Evolutionary conservation across 2,888 invertebrate species (phyloP).

Genomic region (Lepidocyrtinus sp.): DNA sequence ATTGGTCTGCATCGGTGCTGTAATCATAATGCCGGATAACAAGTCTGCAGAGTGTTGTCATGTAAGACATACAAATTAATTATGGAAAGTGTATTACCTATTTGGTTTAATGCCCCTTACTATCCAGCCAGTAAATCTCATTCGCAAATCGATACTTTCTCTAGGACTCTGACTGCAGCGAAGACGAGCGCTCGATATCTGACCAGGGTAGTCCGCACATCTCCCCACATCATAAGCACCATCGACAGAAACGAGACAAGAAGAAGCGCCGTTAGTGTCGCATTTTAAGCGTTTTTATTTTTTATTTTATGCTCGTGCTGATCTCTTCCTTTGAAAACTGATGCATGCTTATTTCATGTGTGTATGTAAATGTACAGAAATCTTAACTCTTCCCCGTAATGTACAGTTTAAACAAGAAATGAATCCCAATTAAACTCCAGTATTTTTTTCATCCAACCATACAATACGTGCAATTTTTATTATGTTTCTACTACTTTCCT

Average conservation of each 20-base stretch:
- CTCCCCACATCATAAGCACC: conserved; percentile 71
- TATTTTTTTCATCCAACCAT: conserved; percentile 59
- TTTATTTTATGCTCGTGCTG: not conserved
- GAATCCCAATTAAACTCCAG: not conserved
- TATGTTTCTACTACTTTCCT: conserved; percentile 25
- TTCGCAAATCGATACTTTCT: no score
- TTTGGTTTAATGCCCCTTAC: no score
- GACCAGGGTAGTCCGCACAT: conserved; percentile 72
- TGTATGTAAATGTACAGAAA: no score
- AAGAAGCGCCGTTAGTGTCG: conserved; percentile 72
- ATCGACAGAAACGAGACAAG: conserved; percentile 72
- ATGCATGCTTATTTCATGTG: no score
- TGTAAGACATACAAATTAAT: conserved; percentile 44
- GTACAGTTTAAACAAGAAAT: not conserved
- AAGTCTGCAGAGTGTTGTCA: conserved; percentile 50
- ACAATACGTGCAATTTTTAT: conserved; percentile 44
- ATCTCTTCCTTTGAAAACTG: not conserved
- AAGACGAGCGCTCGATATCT: conserved; percentile 71
- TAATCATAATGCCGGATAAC: conserved; percentile 82
- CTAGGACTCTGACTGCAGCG: conserved; percentile 71
- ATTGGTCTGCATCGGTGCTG: conserved; percentile 85
- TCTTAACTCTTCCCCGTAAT: not conserved
- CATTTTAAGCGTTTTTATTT: no score
- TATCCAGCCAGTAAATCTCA: no score
- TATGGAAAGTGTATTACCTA: no score